Evolutionary conservation across 2,113 vertebrate genomes (phyloP).

Genomic region (Pelusios castaneus): DNA sequence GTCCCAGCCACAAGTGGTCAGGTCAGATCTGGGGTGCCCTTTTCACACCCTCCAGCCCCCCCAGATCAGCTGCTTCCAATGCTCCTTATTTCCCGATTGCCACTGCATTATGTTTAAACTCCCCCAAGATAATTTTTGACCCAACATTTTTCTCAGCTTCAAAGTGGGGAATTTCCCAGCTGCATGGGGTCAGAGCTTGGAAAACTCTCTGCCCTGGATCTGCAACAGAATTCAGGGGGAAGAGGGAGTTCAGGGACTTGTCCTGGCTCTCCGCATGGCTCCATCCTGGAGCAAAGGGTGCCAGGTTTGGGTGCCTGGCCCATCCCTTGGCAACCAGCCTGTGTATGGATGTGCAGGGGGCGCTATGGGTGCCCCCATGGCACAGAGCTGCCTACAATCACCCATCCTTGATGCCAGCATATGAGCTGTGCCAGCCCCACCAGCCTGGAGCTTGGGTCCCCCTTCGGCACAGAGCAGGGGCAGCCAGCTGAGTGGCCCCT

Average conservation of each 20-base stretch:
- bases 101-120: too few species aligned
- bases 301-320: too few species aligned
- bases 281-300: too few species aligned
- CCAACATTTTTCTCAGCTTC: background rate
- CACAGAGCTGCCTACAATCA: background rate
- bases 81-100: background rate
- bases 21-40: too few species aligned
- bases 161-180: background rate
- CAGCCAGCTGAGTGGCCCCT: too few species aligned
- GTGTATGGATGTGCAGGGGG: too few species aligned
- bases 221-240: background rate
- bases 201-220: background rate
- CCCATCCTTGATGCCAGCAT: background rate
- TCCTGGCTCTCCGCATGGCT: background rate
- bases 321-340: too few species aligned
- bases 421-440: fast-evolving
- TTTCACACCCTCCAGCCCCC: too few species aligned
- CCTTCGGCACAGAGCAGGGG: background rate
- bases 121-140: background rate
- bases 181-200: too few species aligned
- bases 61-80: too few species aligned
- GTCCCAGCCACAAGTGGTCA: too few species aligned
- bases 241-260: background rate
- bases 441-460: background rate
- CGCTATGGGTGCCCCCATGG: too few species aligned